These are phyloP conservation scores for Varanus komodoensis DNA, from an alignment of 2,113 vertebrate species.

Conservation along the genomic window DNA sequence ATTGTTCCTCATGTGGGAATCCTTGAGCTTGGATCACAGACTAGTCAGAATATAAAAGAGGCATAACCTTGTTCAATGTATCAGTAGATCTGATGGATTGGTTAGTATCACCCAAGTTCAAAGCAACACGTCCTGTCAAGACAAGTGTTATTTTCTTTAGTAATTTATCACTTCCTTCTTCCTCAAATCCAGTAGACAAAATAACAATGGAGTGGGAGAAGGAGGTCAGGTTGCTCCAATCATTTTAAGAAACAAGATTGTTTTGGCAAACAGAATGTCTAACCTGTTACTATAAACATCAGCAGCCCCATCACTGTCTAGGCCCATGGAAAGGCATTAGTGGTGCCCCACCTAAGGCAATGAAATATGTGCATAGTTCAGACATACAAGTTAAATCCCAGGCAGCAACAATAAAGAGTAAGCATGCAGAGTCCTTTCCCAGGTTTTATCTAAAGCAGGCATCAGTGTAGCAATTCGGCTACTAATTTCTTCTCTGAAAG, in stretches of 20 bases:
- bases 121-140: constrained; percentile 75
- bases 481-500: constrained; percentile 79
- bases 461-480: constrained; percentile 79
- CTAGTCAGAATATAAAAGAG: constrained; percentile 56
- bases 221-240: constrained; percentile 68
- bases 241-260: constrained; percentile 77
- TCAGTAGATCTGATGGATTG: constrained; percentile 67
- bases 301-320: constrained; percentile 74
- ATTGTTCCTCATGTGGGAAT: not conserved
- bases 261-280: constrained; percentile 71
- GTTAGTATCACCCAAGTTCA: constrained; percentile 76
- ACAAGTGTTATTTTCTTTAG: constrained; percentile 72
- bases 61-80: constrained; percentile 63
- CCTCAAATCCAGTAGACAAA: constrained; percentile 77
- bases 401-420: constrained; percentile 83
- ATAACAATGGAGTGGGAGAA: constrained; percentile 77
- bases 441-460: constrained; percentile 87
- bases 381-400: constrained; percentile 77
- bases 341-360: constrained; percentile 70
- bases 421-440: constrained; percentile 82
- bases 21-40: constrained; percentile 44
- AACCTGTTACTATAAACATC: constrained; percentile 81
- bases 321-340: constrained; percentile 59
- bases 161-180: constrained; percentile 85
- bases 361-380: constrained; percentile 80